Evolutionary conservation across 64 coral and sea anemone species (phyloP).

Genomic region (Porites australiensis): DNA sequence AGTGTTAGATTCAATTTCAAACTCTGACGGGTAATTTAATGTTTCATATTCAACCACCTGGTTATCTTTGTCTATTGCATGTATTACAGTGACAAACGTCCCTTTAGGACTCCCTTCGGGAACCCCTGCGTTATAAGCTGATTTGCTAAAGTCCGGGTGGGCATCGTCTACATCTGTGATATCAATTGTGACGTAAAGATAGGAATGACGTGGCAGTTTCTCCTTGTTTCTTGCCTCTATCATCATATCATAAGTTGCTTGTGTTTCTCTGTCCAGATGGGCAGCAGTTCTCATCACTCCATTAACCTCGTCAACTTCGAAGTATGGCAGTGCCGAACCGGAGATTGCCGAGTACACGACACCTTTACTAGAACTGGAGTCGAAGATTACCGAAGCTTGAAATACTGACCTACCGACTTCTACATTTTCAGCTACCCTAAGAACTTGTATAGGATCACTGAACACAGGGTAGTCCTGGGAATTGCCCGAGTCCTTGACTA

Average conservation of each 20-base stretch:
- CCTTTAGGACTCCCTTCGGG: constrained; percentile 57
- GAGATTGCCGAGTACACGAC: constrained; percentile 61
- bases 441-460: constrained; percentile 8
- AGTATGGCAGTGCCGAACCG: constrained; percentile 56
- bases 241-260: constrained; percentile 33
- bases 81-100: constrained; percentile 73
- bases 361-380: constrained; percentile 6
- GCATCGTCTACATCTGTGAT: constrained; percentile 52
- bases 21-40: background rate
- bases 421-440: constrained; percentile 40
- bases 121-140: constrained; percentile 43
- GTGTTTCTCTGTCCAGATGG: constrained; percentile 42
- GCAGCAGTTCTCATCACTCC: constrained; percentile 54
- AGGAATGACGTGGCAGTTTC: constrained; percentile 20
- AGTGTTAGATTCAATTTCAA: constrained; percentile 40
- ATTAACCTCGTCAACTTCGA: constrained; percentile 45
- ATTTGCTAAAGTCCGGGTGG: constrained; percentile 51
- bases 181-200: constrained; percentile 47
- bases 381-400: constrained; percentile 28
- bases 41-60: constrained; percentile 8
- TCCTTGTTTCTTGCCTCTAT: constrained; percentile 57
- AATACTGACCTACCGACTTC: constrained; percentile 60
- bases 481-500: constrained; percentile 46
- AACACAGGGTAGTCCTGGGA: constrained; percentile 42
- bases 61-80: constrained; percentile 66